Evolutionary conservation across 2,888 invertebrate genomes (phyloP).

Genomic region (Galerucella nymphaeae): DNA sequence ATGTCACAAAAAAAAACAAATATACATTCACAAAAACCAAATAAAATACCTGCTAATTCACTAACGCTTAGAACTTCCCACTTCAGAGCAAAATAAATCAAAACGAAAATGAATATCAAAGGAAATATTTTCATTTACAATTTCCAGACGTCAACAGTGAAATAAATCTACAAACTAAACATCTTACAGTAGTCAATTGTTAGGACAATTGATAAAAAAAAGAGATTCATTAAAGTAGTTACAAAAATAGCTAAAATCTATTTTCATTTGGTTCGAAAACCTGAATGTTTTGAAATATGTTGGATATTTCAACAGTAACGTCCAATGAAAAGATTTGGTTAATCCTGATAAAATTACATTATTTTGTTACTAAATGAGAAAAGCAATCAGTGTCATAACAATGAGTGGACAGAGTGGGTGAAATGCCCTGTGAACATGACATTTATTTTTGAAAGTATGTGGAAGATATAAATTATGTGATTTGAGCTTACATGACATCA

Average conservation of each 20-base stretch:
- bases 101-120: slow-evolving; percentile 2
- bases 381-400: too few relatives aligned
- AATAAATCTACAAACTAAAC: slow-evolving; percentile 11
- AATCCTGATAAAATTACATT: background rate
- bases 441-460: too few relatives aligned
- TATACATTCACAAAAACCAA: slow-evolving; percentile 5
- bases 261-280: slow-evolving; percentile 30
- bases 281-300: slow-evolving; percentile 22
- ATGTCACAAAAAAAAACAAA: slow-evolving; percentile 7
- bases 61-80: background rate
- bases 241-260: slow-evolving; percentile 29
- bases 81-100: slow-evolving; percentile 11
- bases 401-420: too few relatives aligned
- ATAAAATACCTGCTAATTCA: slow-evolving; percentile 24
- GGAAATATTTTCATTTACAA: slow-evolving; percentile 16
- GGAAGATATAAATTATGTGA: too few relatives aligned
- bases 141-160: slow-evolving; percentile 8
- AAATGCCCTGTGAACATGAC: too few relatives aligned
- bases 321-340: background rate
- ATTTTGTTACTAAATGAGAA: too few relatives aligned
- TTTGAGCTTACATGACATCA: too few relatives aligned
- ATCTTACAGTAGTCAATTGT: slow-evolving; percentile 10
- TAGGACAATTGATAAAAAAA: slow-evolving; percentile 20
- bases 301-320: background rate
- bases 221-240: slow-evolving; percentile 21